These are phyloP conservation scores for Argentina silus DNA, from an alignment of 2,797 vertebrate species.

Conservation along the genomic window DNA sequence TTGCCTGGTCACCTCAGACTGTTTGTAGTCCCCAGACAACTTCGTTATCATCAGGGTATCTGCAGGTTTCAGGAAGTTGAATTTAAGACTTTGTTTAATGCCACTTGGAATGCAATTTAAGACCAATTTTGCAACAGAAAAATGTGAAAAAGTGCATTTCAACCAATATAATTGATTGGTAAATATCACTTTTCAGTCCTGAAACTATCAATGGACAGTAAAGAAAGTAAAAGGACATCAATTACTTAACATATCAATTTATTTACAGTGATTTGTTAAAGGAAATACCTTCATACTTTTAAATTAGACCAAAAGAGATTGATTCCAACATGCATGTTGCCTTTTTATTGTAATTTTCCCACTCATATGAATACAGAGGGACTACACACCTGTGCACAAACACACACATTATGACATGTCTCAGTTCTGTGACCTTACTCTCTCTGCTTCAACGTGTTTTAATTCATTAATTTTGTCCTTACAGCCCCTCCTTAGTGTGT, in stretches of 20 bases:
- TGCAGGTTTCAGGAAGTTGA: slow-evolving; percentile 1
- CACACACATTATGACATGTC: background rate
- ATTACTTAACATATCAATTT: background rate
- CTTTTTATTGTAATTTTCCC: too few species aligned
- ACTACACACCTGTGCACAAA: background rate
- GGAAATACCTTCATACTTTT: too few species aligned
- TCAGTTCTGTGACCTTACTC: slow-evolving; percentile 27
- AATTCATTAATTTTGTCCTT: slow-evolving; percentile 29
- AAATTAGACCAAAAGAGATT: too few species aligned
- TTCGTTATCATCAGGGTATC: too few species aligned
- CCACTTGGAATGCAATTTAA: background rate
- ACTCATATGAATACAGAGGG: background rate
- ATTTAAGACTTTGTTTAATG: background rate
- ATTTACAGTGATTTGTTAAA: too few species aligned
- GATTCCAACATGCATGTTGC: too few species aligned
- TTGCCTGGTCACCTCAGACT: too few species aligned
- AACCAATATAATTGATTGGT: too few species aligned
- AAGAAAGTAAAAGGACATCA: background rate
- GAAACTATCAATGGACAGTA: too few species aligned
- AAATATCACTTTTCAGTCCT: too few species aligned
- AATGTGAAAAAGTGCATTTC: too few species aligned
- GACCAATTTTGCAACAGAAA: background rate
- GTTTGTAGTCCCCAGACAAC: too few species aligned
- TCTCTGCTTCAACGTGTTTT: slow-evolving; percentile 23
- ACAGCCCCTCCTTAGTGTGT: slow-evolving; percentile 25